These are phyloP conservation scores for Caenorhabditis inopinata DNA, from an alignment of 1,140 invertebrate genomes.

Conservation along the genomic window DNA sequence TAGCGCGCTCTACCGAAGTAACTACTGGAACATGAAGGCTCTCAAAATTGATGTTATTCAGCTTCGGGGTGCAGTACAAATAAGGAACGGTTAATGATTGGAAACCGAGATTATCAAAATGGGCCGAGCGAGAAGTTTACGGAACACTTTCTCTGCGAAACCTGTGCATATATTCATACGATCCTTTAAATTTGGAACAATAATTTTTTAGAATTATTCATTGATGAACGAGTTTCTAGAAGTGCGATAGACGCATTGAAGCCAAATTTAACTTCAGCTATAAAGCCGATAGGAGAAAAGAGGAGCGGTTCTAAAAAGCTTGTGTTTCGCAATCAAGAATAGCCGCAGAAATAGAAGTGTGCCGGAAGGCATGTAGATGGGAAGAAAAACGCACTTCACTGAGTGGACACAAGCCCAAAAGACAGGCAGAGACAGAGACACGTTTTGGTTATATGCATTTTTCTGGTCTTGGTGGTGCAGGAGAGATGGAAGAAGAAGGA, in stretches of 20 bases:
- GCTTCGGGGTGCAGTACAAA: too few relatives aligned
- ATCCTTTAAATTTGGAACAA: too few relatives aligned
- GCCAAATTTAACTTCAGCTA: not conserved
- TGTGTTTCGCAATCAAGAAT: constrained; percentile 23
- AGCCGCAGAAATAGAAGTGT: not conserved
- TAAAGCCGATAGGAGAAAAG: not conserved
- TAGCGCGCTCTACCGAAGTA: too few relatives aligned
- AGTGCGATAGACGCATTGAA: not conserved
- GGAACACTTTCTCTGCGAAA: too few relatives aligned
- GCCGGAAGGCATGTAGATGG: constrained; percentile 1
- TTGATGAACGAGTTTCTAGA: too few relatives aligned
- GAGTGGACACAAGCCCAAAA: not conserved
- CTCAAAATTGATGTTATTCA: too few relatives aligned
- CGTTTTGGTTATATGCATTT: constrained; percentile 2
- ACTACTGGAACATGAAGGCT: too few relatives aligned
- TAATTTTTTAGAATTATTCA: too few relatives aligned
- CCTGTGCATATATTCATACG: too few relatives aligned
- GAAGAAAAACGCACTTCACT: not conserved
- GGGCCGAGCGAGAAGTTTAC: too few relatives aligned
- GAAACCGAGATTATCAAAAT: too few relatives aligned
- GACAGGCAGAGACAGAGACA: not conserved
- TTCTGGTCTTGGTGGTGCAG: not conserved
- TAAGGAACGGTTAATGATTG: too few relatives aligned
- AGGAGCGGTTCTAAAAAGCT: not conserved
- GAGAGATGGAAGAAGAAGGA: not conserved